Conservation (phyloP, 2,797 vertebrate genomes). For the Lagodon rhomboides region DNA sequence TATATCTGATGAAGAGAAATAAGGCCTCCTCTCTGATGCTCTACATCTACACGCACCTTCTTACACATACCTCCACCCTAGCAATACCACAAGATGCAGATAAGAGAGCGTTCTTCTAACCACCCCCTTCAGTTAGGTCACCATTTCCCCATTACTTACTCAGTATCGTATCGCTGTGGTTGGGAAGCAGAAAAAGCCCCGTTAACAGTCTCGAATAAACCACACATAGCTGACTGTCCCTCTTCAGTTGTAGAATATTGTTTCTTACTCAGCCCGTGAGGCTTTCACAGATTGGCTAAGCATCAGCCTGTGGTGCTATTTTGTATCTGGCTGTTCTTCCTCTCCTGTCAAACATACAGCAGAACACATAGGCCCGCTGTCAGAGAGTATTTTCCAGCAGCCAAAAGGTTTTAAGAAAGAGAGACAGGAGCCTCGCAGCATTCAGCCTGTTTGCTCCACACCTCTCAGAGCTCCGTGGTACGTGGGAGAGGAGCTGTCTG, state of each 20-base stretch:
- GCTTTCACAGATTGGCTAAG: slow-evolving; percentile 74
- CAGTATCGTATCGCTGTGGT: slow-evolving; percentile 66
- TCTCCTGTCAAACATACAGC: slow-evolving; percentile 79
- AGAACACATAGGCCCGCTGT: slow-evolving; percentile 81
- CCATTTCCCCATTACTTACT: slow-evolving; percentile 66
- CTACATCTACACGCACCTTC: slow-evolving; percentile 59
- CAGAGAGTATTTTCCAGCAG: slow-evolving; percentile 80
- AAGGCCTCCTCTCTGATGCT: slow-evolving; percentile 60
- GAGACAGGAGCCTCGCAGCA: slow-evolving; percentile 81
- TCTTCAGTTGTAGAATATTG: slow-evolving; percentile 68
- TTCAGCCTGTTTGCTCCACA: slow-evolving; percentile 76
- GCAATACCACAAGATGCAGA: slow-evolving; percentile 78
- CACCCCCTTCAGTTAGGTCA: slow-evolving; percentile 70
- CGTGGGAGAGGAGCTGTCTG: slow-evolving; percentile 81
- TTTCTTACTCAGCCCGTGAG: slow-evolving; percentile 73
- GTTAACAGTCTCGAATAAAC: slow-evolving; percentile 69
- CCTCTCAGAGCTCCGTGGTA: slow-evolving; percentile 74
- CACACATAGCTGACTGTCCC: slow-evolving; percentile 74
- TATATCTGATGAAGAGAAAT: slow-evolving; percentile 67
- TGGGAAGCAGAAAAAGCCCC: slow-evolving; percentile 66
- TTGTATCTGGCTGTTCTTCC: slow-evolving; percentile 79
- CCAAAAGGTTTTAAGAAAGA: slow-evolving; percentile 79
- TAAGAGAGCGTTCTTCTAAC: slow-evolving; percentile 68
- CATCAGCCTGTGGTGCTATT: slow-evolving; percentile 74
- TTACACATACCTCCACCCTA: slow-evolving; percentile 56